phyloP scores from a whole-genome alignment of 2,113 vertebrate species.

The Trematocara variabile region DNA sequence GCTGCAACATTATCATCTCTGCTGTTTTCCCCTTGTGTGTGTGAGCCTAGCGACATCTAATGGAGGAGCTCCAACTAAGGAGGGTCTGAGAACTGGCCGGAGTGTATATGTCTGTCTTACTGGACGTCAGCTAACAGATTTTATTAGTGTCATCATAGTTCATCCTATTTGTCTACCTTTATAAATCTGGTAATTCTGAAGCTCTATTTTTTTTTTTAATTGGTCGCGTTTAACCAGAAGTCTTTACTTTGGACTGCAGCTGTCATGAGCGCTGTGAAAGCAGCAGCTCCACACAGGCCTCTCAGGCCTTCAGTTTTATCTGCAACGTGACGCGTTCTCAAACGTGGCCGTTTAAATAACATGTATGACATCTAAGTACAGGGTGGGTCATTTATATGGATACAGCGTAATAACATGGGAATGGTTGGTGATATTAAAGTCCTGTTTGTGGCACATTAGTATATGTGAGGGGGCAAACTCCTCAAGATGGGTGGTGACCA shows the following conservation, averaged over 20 bases:
- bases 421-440: too few species aligned
- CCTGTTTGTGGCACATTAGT: too few species aligned
- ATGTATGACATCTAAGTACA: background rate
- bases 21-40: background rate
- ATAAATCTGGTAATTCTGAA: background rate
- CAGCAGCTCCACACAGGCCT: background rate
- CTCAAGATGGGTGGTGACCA: too few species aligned
- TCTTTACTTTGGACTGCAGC: background rate
- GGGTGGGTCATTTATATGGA: too few species aligned
- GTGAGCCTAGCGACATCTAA: background rate
- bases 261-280: background rate
- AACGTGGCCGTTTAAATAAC: background rate
- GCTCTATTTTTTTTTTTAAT: background rate
- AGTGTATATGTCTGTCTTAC: background rate
- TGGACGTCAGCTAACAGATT: too few species aligned
- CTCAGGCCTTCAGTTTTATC: background rate
- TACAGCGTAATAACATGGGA: too few species aligned
- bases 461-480: too few species aligned
- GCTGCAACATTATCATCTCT: background rate
- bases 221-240: fast-evolving
- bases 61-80: background rate
- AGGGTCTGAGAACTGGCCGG: background rate
- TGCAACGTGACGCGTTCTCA: background rate
- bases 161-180: background rate
- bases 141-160: too few species aligned